Evolutionary conservation across 2,888 invertebrate species (phyloP), one percentile per base, ranked within the genome.

Genomic region (Trissoscelio sp.): DNA sequence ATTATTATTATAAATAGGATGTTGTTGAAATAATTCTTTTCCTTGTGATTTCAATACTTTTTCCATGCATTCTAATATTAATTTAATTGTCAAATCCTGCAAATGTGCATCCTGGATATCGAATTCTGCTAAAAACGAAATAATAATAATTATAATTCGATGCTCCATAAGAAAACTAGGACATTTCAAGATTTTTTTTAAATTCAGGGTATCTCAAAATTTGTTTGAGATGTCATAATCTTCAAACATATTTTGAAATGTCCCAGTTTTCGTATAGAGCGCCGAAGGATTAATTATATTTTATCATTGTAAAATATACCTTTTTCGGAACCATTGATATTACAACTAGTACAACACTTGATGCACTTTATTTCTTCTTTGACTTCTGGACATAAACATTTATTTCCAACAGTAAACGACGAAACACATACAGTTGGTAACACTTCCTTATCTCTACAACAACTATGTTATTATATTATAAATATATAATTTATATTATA

Each of bases 51-150:
- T 75, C 20, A 75, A 11, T 7, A 77, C 14, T 66, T 77, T 75
- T 39, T 81, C 81, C 14, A 81, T 58, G 18, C 60, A 81, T 20
- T 81, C 81, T n/a, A 70, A 31, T 46, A 81, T 24, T 0, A 75
- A 37, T 46, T 81, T 75, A n/a, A 77, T 72, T 1, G 81, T 75
- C 16, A 81, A 31, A 28, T 81, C 66, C 6, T 81, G 66, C 11
- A 64, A 39, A 24, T 37, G 14, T n/a, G 72, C 2, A 51, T 80
- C 80, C n/a, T 75, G 73, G 11, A 18, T 11, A 48, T 57, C 28
- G 28, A 24, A 18, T 18, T 64, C 72, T 64, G 31, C 0, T 24
- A 11, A 51, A 60, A 48, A 6, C n/a, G n/a, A n/a, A n/a, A n/a
- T n/a, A n/a, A n/a, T n/a, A n/a, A n/a, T n/a, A n/a, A n/a, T n/a